These are phyloP conservation scores for Sinhomidia bicolor DNA, from an alignment of 2,888 invertebrate genomes.

Conservation along the genomic window DNA sequence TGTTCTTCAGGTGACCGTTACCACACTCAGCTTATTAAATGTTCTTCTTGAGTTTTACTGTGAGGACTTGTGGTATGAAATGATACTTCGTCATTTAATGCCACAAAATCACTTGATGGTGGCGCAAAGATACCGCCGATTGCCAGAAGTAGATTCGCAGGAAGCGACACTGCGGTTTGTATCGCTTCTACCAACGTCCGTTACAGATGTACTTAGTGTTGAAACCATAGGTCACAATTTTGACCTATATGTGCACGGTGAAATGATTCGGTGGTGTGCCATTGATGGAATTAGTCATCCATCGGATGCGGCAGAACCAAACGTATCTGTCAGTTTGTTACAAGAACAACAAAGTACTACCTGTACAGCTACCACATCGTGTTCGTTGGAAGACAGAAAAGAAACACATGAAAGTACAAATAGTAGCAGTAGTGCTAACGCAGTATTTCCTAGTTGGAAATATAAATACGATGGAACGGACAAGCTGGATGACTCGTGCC, in stretches of 20 bases:
- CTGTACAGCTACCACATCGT: background rate
- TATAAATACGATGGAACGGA: slow-evolving; percentile 79
- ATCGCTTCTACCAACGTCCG: slow-evolving; percentile 73
- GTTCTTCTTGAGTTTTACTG: slow-evolving; percentile 77
- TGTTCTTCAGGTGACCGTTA: slow-evolving; percentile 75
- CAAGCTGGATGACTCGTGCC: slow-evolving; percentile 8
- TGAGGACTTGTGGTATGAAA: slow-evolving; percentile 79
- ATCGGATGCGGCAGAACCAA: background rate
- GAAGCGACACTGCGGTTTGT: slow-evolving; percentile 77
- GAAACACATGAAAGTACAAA: slow-evolving; percentile 60
- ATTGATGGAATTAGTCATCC: slow-evolving; percentile 61
- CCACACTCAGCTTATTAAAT: slow-evolving; percentile 78
- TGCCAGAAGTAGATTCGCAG: slow-evolving; percentile 77
- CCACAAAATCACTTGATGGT: slow-evolving; percentile 79
- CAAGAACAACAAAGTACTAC: background rate
- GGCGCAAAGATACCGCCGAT: slow-evolving; percentile 65
- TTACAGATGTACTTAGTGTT: slow-evolving; percentile 75
- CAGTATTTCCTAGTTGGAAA: slow-evolving; percentile 76
- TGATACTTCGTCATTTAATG: slow-evolving; percentile 76
- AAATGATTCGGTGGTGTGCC: slow-evolving; percentile 68
- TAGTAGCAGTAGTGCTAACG: slow-evolving; percentile 42
- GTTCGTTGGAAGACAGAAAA: slow-evolving; percentile 39
- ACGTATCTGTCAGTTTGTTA: background rate
- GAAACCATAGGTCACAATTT: slow-evolving; percentile 74
- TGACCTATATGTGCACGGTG: slow-evolving; percentile 76